phyloP scores from a whole-genome alignment of 2,113 vertebrate species.

The Daubentonia madagascariensis region DNA sequence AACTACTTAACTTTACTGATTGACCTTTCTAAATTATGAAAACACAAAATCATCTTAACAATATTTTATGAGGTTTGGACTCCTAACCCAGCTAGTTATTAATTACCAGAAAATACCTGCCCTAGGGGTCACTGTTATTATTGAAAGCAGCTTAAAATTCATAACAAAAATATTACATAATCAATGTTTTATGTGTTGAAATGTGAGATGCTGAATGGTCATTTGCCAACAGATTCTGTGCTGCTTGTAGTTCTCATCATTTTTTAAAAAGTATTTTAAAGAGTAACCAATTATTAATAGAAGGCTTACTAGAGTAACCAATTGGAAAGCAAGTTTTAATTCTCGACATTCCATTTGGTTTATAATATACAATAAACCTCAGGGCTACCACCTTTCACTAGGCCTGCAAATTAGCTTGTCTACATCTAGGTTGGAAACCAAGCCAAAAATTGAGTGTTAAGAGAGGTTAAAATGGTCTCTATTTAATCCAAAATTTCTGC shows the following conservation, averaged over 20 bases:
- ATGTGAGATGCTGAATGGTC: constrained; percentile 33
- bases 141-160: constrained; percentile 59
- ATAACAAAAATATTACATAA: constrained; percentile 62
- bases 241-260: constrained; percentile 26
- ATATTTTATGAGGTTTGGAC: constrained; percentile 51
- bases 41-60: constrained; percentile 47
- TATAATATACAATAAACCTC: constrained; percentile 70
- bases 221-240: constrained; percentile 50
- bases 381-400: constrained; percentile 62
- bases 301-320: constrained; percentile 36
- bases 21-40: constrained; percentile 57
- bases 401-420: constrained; percentile 66
- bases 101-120: constrained; percentile 61
- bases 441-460: constrained; percentile 53
- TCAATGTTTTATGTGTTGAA: constrained; percentile 60
- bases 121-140: constrained; percentile 15
- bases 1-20: constrained; percentile 19
- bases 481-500: constrained; percentile 22
- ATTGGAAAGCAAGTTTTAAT: constrained; percentile 38
- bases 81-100: constrained; percentile 19
- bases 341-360: constrained; percentile 69
- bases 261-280: constrained; percentile 56
- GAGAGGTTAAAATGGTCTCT: constrained; percentile 27
- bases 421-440: constrained; percentile 38
- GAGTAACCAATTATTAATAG: background rate